phyloP scores from a whole-genome alignment of 2,888 invertebrate genomes.

The Trichopria drosophilae region DNA sequence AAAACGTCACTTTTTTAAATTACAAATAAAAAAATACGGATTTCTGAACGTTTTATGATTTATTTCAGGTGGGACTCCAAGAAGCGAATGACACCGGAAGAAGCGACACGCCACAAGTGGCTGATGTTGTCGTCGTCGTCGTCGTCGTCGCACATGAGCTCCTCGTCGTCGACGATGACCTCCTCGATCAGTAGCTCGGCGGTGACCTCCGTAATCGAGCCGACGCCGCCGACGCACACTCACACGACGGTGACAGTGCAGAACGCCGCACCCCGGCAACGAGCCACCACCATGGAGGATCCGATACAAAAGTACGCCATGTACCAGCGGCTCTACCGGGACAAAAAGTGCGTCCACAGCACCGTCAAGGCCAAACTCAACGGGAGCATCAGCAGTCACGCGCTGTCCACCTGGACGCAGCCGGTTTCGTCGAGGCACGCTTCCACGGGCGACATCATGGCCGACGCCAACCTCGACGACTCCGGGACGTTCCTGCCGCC shows the following conservation, averaged over 20 bases:
- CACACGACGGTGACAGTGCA: constrained; percentile 29
- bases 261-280: constrained; percentile 59
- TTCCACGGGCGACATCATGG: constrained; percentile 58
- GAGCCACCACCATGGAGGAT: constrained; percentile 61
- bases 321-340: constrained; percentile 56
- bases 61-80: constrained; percentile 85
- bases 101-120: constrained; percentile 89
- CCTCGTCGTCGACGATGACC: constrained; percentile 46
- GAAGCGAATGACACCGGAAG: constrained; percentile 87
- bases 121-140: constrained; percentile 64
- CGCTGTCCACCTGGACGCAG: constrained; percentile 42
- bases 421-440: constrained; percentile 54
- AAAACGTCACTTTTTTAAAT: background rate
- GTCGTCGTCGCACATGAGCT: constrained; percentile 42
- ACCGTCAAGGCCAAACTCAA: constrained; percentile 54
- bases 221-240: too few relatives aligned
- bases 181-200: constrained; percentile 43
- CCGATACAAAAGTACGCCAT: constrained; percentile 55
- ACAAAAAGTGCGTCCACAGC: constrained; percentile 51
- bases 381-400: constrained; percentile 50
- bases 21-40: background rate
- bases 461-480: constrained; percentile 63
- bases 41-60: too few relatives aligned
- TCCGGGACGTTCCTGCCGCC: constrained; percentile 68
- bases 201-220: too few relatives aligned